Base-by-base conservation (phyloP, 2,888 invertebrate species). In the Eilema depressum region DNA sequence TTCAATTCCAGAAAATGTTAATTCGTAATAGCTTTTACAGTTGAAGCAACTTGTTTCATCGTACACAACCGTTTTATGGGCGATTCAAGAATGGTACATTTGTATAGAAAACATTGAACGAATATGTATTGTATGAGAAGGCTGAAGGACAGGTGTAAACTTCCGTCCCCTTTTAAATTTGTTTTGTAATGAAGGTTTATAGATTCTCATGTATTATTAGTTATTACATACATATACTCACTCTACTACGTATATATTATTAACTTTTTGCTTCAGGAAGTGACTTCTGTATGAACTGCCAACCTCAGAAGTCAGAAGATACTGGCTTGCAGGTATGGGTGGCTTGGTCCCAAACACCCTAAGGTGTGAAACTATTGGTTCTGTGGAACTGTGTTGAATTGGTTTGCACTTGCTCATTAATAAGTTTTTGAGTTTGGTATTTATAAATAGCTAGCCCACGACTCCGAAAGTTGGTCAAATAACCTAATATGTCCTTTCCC, bases 1-100 rank as follows among this genome's bases (percentile, higher is more conserved):
- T 61, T n/a, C 23, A 23, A 67, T 77, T 80, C 75, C 78, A 83
- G 83, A 80, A 80, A 73, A 69, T 75, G 77, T 82, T 75, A 80
- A 80, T 80, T 68, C 41, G 28, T 75, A 80, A 77, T 71, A 80
- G 69, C 72, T 80, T 77, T 68, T 72, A 77, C 72, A 68, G 74
- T 76, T 69, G 73, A 63, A 78, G 74, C 77, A 80, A 77, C 78
- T 80, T 71, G 72, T 75, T 82, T 81, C 81, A 78, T 66, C 60
- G 68, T 83, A 63, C 67, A 70, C 63, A 69, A 69, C 64, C n/a
- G n/a, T n/a, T 77, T 80, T 82, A 80, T 80, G 64, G 62, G 61
- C 71, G 53, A 61, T 28, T 63, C 28, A 4, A 63, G 53, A 68
- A 41, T 28, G n/a, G 59, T 63, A 26, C 17, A 7, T 14, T 33